A percentile compares a stretch with the other conserved stretches of the same genome.
phyloP scores from a whole-genome alignment of 2,888 invertebrate genomes.

The Ophioninae sp. region DNA sequence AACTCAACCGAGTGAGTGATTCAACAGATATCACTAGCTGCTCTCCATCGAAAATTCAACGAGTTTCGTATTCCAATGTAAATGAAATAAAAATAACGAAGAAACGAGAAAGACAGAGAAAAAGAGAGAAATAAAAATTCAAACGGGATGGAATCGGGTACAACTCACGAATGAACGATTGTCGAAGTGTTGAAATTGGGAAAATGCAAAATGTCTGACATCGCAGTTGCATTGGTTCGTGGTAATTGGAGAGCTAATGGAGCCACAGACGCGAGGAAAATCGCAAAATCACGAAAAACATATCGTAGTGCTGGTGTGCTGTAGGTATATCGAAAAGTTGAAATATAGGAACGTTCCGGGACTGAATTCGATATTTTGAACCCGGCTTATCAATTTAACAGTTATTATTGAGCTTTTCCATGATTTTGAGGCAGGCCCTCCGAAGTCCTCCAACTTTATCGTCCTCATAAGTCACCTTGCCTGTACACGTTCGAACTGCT shows the following conservation, averaged over 20 bases:
- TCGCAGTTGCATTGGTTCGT: slow-evolving; percentile 67
- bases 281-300: slow-evolving; percentile 57
- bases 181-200: slow-evolving; percentile 26
- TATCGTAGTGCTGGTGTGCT: slow-evolving; percentile 41
- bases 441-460: background rate
- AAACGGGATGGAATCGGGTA: no score
- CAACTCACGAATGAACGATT: no score
- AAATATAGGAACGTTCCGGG: slow-evolving; percentile 29
- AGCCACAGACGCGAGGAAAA: slow-evolving; percentile 61
- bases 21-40: slow-evolving; percentile 11
- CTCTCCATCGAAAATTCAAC: background rate
- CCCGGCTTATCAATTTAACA: no score
- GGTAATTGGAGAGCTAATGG: slow-evolving; percentile 72
- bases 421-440: slow-evolving; percentile 34
- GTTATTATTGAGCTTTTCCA: no score
- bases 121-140: slow-evolving; percentile 12
- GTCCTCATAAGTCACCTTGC: no score
- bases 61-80: background rate
- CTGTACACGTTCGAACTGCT: slow-evolving; percentile 2
- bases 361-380: no score
- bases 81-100: slow-evolving; percentile 4
- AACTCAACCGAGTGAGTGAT: slow-evolving; percentile 10
- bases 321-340: slow-evolving; percentile 32
- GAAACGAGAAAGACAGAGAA: slow-evolving; percentile 19
- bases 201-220: slow-evolving; percentile 30